Conservation (phyloP, 1,140 invertebrate genomes). For the Euwallacea similis region DNA sequence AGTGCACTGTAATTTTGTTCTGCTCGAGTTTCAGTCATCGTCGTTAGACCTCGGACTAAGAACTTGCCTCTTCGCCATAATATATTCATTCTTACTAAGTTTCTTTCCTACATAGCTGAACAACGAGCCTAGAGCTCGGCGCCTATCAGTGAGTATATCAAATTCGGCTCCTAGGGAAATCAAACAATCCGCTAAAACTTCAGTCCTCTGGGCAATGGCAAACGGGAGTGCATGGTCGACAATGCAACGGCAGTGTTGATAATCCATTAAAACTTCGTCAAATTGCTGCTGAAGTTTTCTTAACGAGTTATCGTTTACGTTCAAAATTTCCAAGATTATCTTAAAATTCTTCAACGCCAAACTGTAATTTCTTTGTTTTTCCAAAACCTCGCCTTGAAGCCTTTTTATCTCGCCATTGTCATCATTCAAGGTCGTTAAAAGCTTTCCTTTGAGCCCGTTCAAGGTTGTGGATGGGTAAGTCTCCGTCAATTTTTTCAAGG, state of each 20-base stretch:
- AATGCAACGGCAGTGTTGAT: conserved; percentile 44
- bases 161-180: conserved; percentile 34
- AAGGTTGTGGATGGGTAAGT: conserved; percentile 26
- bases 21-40: too few species aligned
- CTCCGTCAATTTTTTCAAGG: conserved; percentile 35
- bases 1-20: too few species aligned
- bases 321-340: conserved; percentile 47
- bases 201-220: conserved; percentile 36
- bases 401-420: conserved; percentile 36
- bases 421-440: conserved; percentile 35
- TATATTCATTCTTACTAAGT: conserved; percentile 17
- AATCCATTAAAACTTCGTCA: conserved; percentile 46
- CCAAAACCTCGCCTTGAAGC: conserved; percentile 38
- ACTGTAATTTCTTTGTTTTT: conserved; percentile 44
- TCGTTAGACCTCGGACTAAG: conserved; percentile 5
- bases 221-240: conserved; percentile 41
- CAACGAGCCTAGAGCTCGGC: not conserved
- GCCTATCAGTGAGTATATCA: conserved; percentile 12
- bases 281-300: conserved; percentile 47
- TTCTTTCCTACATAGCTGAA: conserved; percentile 17
- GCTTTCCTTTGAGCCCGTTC: conserved; percentile 41
- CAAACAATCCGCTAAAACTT: conserved; percentile 42
- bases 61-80: conserved; percentile 20
- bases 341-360: conserved; percentile 49
- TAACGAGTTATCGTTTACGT: conserved; percentile 43